Base-by-base conservation (phyloP, 2,797 vertebrate genomes). In the Pseudomugil tenellus region DNA sequence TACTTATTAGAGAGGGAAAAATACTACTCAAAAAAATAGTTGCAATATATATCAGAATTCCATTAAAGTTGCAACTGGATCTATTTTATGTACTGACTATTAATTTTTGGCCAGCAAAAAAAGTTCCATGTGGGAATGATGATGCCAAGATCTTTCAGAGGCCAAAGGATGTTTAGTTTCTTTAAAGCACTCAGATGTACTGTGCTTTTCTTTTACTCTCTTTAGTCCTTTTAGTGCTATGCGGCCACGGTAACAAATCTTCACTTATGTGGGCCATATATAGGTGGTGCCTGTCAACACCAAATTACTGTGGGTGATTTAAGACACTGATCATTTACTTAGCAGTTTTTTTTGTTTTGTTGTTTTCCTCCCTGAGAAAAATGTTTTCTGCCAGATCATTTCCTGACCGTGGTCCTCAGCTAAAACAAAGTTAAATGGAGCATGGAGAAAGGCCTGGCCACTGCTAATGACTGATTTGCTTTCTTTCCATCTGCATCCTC, bases 391-490 rank as follows among this genome's bases (percentile, higher is more conserved):
- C 73, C 73, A 82, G 74, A 85, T 86, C 5, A 19, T 84, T 91
- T 90, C 78, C 82, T 77, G 72, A 79, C 37, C 58, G 11, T 32
- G 72, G 68, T 65, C 41, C 66, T 37, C 54, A 29, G 71, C 84
- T 82, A 60, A 88, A 87, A 79, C 68, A 75, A 76, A 48, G 59
- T 72, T 80, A 87, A 90, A 90, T 87, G 86, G 77, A 85, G 86
- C 73, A 39, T 87, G 78, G 61, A 81, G 79, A 81, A 76, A 78
- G 79, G 82, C 79, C 80, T 72, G 74, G 79, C 81, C 70, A 37
- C 68, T 52, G 82, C 82, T 85, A 87, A 87, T 84, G 80, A 84
- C 84, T 58, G 77, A 87, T 87, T 89, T 74, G 80, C 77, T 83
- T 89, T 80, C 66, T 72, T 78, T 84, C 71, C 81, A 84, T 83